These are phyloP conservation scores for Nannoperca australis DNA, from an alignment of 2,797 vertebrate species.

Conservation along the genomic window DNA sequence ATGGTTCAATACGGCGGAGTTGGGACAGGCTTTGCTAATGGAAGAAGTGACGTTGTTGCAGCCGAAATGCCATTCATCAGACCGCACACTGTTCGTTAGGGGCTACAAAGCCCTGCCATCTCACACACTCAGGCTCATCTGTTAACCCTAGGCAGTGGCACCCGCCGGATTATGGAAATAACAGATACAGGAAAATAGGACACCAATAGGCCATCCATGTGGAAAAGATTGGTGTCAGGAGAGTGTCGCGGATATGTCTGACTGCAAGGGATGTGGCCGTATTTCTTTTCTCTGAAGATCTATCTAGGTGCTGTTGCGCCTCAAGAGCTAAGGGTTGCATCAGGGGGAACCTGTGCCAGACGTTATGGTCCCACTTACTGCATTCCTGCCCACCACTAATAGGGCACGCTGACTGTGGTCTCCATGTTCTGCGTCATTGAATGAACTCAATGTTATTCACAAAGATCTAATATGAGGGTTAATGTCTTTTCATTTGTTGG, in stretches of 20 bases:
- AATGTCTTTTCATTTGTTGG: conserved; percentile 57
- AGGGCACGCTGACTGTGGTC: conserved; percentile 67
- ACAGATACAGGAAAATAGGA: conserved; percentile 84
- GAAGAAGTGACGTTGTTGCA: conserved; percentile 97
- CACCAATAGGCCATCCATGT: conserved; percentile 82
- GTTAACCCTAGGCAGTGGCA: conserved; percentile 90
- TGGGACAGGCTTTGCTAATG: conserved; percentile 97
- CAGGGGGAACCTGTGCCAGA: conserved; percentile 71
- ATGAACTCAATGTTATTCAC: conserved; percentile 66
- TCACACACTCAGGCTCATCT: conserved; percentile 92
- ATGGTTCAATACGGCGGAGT: conserved; percentile 96
- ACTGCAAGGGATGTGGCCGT: conserved; percentile 63
- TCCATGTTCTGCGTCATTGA: conserved; percentile 68
- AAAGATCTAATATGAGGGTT: conserved; percentile 68
- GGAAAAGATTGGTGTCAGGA: conserved; percentile 83
- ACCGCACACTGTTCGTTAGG: conserved; percentile 92
- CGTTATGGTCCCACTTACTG: conserved; percentile 68
- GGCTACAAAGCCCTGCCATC: conserved; percentile 92
- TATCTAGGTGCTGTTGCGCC: conserved; percentile 71
- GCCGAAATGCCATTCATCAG: conserved; percentile 95
- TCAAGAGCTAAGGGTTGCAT: conserved; percentile 71
- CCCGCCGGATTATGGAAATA: conserved; percentile 89
- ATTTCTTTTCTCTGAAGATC: conserved; percentile 67
- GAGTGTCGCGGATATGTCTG: conserved; percentile 70
- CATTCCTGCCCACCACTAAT: conserved; percentile 78